Percentiles rank a stretch among this genome's conserved stretches.
phyloP scores from a whole-genome alignment of 2,888 invertebrate genomes.

The Sussaba pulchella region DNA sequence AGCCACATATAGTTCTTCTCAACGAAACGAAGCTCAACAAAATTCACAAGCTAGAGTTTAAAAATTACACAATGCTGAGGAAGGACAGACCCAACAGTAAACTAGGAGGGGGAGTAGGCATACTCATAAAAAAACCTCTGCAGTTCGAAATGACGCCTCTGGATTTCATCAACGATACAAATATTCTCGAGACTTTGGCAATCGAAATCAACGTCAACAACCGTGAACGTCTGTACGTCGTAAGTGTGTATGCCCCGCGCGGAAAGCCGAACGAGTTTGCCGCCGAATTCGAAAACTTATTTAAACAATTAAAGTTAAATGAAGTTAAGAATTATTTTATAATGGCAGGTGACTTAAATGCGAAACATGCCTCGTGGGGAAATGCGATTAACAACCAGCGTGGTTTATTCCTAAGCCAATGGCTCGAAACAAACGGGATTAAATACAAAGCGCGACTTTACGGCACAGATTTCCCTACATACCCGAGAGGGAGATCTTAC shows the following conservation, averaged over 20 bases:
- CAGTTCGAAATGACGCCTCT: background rate
- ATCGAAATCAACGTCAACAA: background rate
- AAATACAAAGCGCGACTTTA: slow-evolving; percentile 29
- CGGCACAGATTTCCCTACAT: slow-evolving; percentile 31
- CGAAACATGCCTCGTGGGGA: slow-evolving; percentile 30
- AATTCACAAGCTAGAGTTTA: slow-evolving; percentile 38
- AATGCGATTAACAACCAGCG: slow-evolving; percentile 8
- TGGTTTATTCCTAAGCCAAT: background rate
- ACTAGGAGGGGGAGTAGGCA: slow-evolving; percentile 49
- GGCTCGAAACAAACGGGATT: slow-evolving; percentile 4
- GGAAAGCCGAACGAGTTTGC: slow-evolving; percentile 2
- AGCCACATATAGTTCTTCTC: slow-evolving; percentile 21
- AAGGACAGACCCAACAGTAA: slow-evolving; percentile 44
- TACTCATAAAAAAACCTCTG: slow-evolving; percentile 36
- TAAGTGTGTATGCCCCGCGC: background rate
- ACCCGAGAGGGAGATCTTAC: slow-evolving; percentile 17
- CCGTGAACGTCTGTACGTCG: background rate
- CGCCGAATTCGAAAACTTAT: slow-evolving; percentile 11
- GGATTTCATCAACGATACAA: background rate
- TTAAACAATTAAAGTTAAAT: background rate
- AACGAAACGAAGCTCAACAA: slow-evolving; percentile 41
- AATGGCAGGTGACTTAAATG: slow-evolving; percentile 33
- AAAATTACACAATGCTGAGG: slow-evolving; percentile 44
- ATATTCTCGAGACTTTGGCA: background rate
- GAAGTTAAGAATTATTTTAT: slow-evolving; percentile 22